Percentiles rank a stretch among this genome's conserved stretches.
Evolutionary conservation across 1,140 invertebrate genomes (phyloP).

Genomic region (Cyphomyrmex costatus): DNA sequence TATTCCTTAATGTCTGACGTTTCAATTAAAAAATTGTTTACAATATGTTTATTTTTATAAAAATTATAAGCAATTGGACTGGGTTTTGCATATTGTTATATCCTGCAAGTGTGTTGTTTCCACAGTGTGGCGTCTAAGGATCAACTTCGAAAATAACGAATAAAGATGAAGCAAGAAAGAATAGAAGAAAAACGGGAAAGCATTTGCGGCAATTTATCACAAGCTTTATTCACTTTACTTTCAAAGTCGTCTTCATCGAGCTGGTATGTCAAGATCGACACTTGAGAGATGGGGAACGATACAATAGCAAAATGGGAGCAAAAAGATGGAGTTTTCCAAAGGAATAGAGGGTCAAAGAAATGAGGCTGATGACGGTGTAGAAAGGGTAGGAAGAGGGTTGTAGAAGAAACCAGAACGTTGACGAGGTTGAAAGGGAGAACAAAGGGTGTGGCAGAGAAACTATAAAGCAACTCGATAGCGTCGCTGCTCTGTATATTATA

Average conservation of each 20-base stretch:
- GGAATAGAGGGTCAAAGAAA: slow-evolving; percentile 33
- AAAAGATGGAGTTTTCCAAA: neutral
- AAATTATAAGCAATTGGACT: too few relatives aligned
- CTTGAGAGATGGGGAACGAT: slow-evolving; percentile 22
- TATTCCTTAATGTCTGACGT: too few relatives aligned
- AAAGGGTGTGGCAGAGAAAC: slow-evolving; percentile 37
- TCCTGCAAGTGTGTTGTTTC: too few relatives aligned
- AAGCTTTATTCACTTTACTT: slow-evolving; percentile 18
- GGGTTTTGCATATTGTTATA: too few relatives aligned
- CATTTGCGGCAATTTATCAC: slow-evolving; percentile 28
- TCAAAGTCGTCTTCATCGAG: slow-evolving; percentile 23
- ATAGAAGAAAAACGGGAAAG: neutral
- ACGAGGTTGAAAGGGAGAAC: neutral
- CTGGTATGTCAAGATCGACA: neutral
- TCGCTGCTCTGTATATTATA: slow-evolving; percentile 22
- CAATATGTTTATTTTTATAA: too few relatives aligned
- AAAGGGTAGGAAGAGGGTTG: neutral
- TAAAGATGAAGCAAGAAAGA: neutral
- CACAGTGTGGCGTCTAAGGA: too few relatives aligned
- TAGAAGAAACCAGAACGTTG: neutral
- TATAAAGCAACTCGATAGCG: slow-evolving; percentile 48
- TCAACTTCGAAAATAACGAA: neutral
- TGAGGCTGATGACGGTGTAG: neutral
- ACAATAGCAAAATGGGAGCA: neutral
- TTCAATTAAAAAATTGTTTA: too few relatives aligned